Conservation (phyloP, 1,140 invertebrate genomes). For the Calliphora vicina region DNA sequence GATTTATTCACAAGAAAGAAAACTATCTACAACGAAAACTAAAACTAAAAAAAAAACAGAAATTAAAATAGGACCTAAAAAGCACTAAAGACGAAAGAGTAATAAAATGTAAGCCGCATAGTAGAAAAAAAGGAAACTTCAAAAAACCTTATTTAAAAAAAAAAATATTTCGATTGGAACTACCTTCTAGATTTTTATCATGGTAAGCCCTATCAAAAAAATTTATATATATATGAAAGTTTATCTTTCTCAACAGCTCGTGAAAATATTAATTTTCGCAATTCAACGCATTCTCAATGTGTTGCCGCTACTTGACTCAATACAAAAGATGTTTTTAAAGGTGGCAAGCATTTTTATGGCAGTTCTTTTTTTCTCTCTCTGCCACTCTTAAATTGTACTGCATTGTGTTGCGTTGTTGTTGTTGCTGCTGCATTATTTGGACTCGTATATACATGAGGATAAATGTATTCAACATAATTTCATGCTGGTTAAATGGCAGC, state of each 20-base stretch:
- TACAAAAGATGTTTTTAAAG: not conserved
- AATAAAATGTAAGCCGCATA: no score
- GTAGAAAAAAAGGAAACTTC: no score
- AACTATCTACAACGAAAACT: no score
- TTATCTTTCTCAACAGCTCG: not conserved
- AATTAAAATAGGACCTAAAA: not conserved
- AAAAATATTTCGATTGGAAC: no score
- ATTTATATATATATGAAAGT: not conserved
- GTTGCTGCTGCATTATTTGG: not conserved
- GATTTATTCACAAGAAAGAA: not conserved
- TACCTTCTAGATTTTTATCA: no score
- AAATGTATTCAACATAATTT: conserved; percentile 11
- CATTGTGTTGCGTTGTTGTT: not conserved
- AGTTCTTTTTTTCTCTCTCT: not conserved
- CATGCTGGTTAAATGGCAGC: not conserved
- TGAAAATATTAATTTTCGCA: conserved; percentile 6
- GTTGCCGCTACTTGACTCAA: conserved; percentile 7
- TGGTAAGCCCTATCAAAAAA: no score
- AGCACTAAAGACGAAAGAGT: not conserved
- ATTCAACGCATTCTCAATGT: conserved; percentile 5
- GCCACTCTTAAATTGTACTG: not conserved
- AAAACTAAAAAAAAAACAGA: not conserved
- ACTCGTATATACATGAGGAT: not conserved
- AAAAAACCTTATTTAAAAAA: no score
- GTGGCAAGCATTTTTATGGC: conserved; percentile 1